phyloP scores from a whole-genome alignment of 2,888 invertebrate genomes.

The Liodrosophila aerea region DNA sequence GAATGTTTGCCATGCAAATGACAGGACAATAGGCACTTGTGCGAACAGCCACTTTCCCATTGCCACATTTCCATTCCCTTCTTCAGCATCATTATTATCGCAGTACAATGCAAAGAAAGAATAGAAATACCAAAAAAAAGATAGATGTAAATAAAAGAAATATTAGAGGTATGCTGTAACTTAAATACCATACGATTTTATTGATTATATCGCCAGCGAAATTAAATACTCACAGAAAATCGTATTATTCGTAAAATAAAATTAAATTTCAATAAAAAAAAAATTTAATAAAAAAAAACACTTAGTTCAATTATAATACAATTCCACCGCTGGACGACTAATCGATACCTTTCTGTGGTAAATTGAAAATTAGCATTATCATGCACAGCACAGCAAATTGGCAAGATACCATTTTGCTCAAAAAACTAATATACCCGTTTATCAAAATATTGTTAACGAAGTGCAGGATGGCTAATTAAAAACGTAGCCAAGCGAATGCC shows the following conservation, averaged over 20 bases:
- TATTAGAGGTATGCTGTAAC: background rate
- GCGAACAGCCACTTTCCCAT: constrained; percentile 35
- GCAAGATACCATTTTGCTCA: too few species aligned
- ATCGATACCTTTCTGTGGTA: too few species aligned
- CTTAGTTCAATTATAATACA: too few species aligned
- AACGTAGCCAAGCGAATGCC: constrained; percentile 62
- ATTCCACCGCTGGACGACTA: too few species aligned
- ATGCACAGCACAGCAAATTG: too few species aligned
- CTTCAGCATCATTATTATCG: constrained; percentile 64
- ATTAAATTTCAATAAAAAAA: too few species aligned
- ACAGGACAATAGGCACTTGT: constrained; percentile 74
- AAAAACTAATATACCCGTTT: constrained; percentile 13
- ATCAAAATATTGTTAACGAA: constrained; percentile 26
- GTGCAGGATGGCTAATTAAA: constrained; percentile 77
- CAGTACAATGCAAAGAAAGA: constrained; percentile 34
- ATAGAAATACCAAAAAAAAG: constrained; percentile 33
- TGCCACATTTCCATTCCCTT: constrained; percentile 1
- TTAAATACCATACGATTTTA: background rate
- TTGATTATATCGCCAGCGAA: too few species aligned
- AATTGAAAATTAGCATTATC: too few species aligned
- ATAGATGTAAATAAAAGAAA: constrained; percentile 30
- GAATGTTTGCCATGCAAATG: constrained; percentile 81
- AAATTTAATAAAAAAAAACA: too few species aligned
- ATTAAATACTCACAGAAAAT: too few species aligned
- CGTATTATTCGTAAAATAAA: background rate